Evolutionary conservation across 2,797 vertebrate species (phyloP).

Genomic region (Anguilla obscura): DNA sequence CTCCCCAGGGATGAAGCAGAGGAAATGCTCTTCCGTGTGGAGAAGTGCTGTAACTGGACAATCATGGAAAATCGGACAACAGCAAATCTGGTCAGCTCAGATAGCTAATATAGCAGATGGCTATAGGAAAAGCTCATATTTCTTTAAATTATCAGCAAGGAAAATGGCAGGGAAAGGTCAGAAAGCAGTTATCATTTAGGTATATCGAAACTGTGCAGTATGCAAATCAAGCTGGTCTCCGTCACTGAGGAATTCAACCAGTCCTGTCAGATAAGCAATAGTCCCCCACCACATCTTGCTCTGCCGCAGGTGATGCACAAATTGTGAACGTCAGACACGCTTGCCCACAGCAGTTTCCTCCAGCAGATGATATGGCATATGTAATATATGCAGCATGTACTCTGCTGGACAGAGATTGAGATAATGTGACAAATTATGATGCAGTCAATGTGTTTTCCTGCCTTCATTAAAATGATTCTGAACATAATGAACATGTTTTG

Average conservation of each 20-base stretch:
- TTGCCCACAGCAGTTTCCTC: neutral
- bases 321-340: neutral
- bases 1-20: conserved; percentile 38
- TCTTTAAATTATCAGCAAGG: conserved; percentile 68
- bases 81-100: conserved; percentile 10
- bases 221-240: conserved; percentile 55
- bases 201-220: conserved; percentile 49
- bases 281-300: neutral
- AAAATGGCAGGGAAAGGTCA: conserved; percentile 61
- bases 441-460: neutral
- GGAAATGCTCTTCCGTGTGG: neutral
- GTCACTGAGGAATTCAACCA: conserved; percentile 43
- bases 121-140: conserved; percentile 63
- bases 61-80: conserved; percentile 36
- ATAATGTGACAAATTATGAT: neutral
- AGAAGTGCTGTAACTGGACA: neutral
- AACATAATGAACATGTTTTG: neutral
- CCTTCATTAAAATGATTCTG: neutral
- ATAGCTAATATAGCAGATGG: conserved; percentile 52
- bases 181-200: conserved; percentile 49
- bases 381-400: neutral
- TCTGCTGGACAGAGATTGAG: neutral
- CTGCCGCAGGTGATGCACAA: neutral
- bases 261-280: conserved; percentile 23
- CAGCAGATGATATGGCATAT: neutral